phyloP scores from a whole-genome alignment of 2,888 invertebrate genomes.

The Pasiphila rectangulata region DNA sequence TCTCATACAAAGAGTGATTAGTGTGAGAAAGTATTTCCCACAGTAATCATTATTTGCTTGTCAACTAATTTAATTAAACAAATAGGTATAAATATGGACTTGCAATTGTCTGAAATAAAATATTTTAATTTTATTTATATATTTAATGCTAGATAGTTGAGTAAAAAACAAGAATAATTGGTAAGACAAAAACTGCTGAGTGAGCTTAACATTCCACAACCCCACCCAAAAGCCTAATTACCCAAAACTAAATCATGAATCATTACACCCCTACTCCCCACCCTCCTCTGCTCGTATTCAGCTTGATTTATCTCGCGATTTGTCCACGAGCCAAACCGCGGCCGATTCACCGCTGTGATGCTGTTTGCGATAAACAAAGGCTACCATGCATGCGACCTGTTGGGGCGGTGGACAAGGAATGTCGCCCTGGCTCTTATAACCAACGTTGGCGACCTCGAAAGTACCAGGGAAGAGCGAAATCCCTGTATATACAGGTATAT shows the following conservation, averaged over 20 bases:
- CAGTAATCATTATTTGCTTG: too few species aligned
- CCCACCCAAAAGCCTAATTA: slow-evolving; percentile 16
- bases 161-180: not conserved
- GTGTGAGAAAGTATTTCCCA: too few species aligned
- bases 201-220: slow-evolving; percentile 2
- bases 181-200: not conserved
- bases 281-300: slow-evolving; percentile 34
- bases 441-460: too few species aligned
- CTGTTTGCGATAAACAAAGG: slow-evolving; percentile 29
- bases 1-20: too few species aligned
- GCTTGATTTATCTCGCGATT: slow-evolving; percentile 55
- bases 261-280: slow-evolving; percentile 24
- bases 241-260: slow-evolving; percentile 27
- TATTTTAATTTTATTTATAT: too few species aligned
- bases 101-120: too few species aligned
- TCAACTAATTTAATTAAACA: too few species aligned
- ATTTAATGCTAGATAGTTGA: too few species aligned
- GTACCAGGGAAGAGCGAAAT: too few species aligned
- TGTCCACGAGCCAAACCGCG: slow-evolving; percentile 59
- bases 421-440: not conserved
- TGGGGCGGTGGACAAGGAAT: not conserved
- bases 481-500: too few species aligned
- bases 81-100: too few species aligned
- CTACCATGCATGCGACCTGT: not conserved
- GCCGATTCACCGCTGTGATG: slow-evolving; percentile 46